phyloP scores from a whole-genome alignment of 2,797 vertebrate genomes.

The Galagoides demidoff region DNA sequence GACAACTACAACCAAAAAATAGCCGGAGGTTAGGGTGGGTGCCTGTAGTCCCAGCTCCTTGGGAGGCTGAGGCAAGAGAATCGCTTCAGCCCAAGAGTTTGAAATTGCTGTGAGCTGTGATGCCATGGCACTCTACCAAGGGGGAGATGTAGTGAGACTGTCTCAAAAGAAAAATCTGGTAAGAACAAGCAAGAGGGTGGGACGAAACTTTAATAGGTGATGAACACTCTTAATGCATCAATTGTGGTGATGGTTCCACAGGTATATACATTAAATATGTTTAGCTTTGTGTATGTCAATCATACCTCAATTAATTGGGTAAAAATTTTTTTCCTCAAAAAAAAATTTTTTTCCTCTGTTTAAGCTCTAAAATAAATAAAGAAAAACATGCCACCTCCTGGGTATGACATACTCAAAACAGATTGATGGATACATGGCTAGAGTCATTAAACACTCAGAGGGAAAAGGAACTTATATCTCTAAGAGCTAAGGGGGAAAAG shows the following conservation, averaged over 20 bases:
- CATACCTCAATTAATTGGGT: background rate
- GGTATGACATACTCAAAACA: conserved; percentile 10
- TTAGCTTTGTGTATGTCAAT: background rate
- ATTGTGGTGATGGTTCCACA: background rate
- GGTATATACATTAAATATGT: background rate
- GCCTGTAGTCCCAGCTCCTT: too few relatives aligned
- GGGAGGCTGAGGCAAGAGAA: too few relatives aligned
- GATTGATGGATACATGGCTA: background rate
- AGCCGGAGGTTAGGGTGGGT: too few relatives aligned
- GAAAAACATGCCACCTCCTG: background rate
- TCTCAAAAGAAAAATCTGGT: background rate
- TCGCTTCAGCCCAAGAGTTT: too few relatives aligned
- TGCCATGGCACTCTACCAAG: too few relatives aligned
- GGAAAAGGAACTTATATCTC: background rate
- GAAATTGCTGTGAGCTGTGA: too few relatives aligned
- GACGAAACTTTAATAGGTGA: background rate
- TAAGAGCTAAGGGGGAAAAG: background rate
- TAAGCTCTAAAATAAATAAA: background rate
- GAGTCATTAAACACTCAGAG: background rate
- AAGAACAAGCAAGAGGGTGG: background rate
- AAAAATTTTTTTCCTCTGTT: background rate
- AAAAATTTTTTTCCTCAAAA: background rate
- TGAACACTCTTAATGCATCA: background rate
- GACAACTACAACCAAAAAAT: too few relatives aligned
- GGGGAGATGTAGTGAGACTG: too few relatives aligned